Base-by-base conservation (phyloP, 2,888 invertebrate genomes). In the Ennomos erosarius region DNA sequence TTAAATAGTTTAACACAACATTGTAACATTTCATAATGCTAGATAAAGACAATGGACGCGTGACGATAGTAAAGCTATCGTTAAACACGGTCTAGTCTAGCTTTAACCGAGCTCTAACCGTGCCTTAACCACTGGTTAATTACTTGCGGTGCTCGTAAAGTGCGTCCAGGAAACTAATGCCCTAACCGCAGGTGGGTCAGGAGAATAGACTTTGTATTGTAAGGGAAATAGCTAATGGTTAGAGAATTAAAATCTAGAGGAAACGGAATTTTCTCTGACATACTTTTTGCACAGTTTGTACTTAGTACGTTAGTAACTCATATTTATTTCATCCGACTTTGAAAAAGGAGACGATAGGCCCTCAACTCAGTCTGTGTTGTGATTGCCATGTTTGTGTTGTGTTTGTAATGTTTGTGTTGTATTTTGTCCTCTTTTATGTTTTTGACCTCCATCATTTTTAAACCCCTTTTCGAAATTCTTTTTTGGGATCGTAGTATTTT, bases 111-210 rank as follows among this genome's bases (percentile, higher is more conserved):
- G 40, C 40, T 37, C 33, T 51, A 60, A 55, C 55, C 40, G 50
- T 35, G 49, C 34, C 33, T 58, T 66, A 62, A 69, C 79, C 86
- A 65, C 83, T 75, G 81, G 84, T 89, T 89, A 89, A 89, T 89
- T 89, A 83, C 82, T 85, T 85, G 87, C 63, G 77, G 77, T 64
- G 75, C 61, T 79, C 79, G 77, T 81, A 82, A 84, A 82, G 75
- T 54, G 58, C 72, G 77, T 78, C 75, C 81, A 85, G 87, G 89
- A 87, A 86, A 88, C 89, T 90, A 82, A 88, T 82, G 81, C 76
- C 74, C 67, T 75, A 84, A 91, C 90, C 90, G 78, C 90, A 90
- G 85, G 75, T 84, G 76, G 87, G 87, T 85, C 85, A 87, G 66
- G 62, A 69, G 74, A 71, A 69, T 68, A 70, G 65, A 69, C 67